These are phyloP conservation scores for Ochropleura plecta DNA, from an alignment of 2,888 invertebrate genomes.

Conservation along the genomic window DNA sequence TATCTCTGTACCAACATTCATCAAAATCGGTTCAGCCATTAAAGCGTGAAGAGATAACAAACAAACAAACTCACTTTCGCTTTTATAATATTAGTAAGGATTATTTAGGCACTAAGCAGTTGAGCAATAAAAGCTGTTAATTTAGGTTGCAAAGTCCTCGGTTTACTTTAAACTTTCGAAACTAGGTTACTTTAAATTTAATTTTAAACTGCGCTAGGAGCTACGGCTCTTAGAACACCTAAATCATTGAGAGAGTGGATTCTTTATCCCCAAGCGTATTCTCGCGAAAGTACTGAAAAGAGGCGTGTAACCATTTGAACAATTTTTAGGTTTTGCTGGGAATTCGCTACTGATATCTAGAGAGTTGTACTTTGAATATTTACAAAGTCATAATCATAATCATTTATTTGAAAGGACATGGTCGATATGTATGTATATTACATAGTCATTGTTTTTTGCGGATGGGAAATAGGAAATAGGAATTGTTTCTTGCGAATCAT, in stretches of 20 bases:
- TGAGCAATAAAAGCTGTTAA: conserved; percentile 20
- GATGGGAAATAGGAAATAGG: too few species aligned
- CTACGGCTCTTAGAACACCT: conserved; percentile 14
- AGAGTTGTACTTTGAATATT: not conserved
- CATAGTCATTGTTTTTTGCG: too few species aligned
- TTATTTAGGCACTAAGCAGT: not conserved
- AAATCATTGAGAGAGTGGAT: conserved; percentile 26
- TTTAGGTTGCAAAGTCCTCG: conserved; percentile 11
- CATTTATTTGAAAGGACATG: too few species aligned
- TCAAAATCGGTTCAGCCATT: too few species aligned
- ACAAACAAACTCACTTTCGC: too few species aligned
- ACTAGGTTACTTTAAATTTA: conserved; percentile 48
- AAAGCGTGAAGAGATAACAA: too few species aligned
- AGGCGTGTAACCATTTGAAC: not conserved
- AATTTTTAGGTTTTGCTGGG: not conserved
- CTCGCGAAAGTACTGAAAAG: not conserved
- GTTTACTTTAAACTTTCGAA: conserved; percentile 18
- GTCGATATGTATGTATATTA: too few species aligned
- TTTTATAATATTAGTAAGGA: too few species aligned
- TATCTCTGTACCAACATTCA: too few species aligned
- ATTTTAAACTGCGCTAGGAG: conserved; percentile 40
- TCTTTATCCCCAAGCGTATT: conserved; percentile 24
- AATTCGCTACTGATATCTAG: not conserved
- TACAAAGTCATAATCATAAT: too few species aligned
- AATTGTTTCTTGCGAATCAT: too few species aligned